phyloP scores from a whole-genome alignment of 2,797 vertebrate species.

The Sardinella longiceps region DNA sequence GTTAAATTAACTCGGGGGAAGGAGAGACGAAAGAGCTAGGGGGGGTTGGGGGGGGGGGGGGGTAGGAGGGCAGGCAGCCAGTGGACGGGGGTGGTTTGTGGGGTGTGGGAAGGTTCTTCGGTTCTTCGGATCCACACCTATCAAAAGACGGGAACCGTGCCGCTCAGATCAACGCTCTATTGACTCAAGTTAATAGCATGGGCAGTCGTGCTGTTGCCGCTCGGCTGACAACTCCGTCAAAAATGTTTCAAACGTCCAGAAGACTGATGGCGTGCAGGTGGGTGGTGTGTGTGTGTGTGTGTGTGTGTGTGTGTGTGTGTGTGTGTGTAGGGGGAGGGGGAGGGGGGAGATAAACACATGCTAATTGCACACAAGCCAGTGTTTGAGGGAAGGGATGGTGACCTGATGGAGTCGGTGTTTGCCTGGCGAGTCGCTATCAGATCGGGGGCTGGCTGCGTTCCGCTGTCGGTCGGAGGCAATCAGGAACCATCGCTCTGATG shows the following conservation, averaged over 20 bases:
- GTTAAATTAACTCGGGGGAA: slow-evolving; percentile 81
- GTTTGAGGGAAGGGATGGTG: slow-evolving; percentile 66
- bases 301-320: slow-evolving; percentile 32
- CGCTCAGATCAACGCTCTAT: slow-evolving; percentile 80
- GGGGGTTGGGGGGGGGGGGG: slow-evolving; percentile 64
- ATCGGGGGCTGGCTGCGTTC: not conserved
- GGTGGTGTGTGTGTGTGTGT: not conserved
- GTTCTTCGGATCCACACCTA: slow-evolving; percentile 71
- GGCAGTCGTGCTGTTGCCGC: slow-evolving; percentile 47
- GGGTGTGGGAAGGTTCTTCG: slow-evolving; percentile 11
- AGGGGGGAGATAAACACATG: slow-evolving; percentile 66
- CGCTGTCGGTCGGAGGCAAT: slow-evolving; percentile 9
- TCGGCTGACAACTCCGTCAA: slow-evolving; percentile 65
- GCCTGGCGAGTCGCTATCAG: not conserved
- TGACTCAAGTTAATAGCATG: slow-evolving; percentile 79
- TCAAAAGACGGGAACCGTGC: slow-evolving; percentile 74
- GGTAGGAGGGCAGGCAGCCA: slow-evolving; percentile 64
- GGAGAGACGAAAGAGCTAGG: too few relatives aligned
- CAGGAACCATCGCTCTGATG: slow-evolving; percentile 26
- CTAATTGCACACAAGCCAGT: slow-evolving; percentile 72
- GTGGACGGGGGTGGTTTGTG: slow-evolving; percentile 11
- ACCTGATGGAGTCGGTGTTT: slow-evolving; percentile 29
- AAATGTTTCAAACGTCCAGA: slow-evolving; percentile 61
- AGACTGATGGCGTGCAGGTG: slow-evolving; percentile 64
- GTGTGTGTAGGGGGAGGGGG: slow-evolving; percentile 17